phyloP scores from a whole-genome alignment of 1,140 invertebrate genomes.

The Scaptomyza graminum region DNA sequence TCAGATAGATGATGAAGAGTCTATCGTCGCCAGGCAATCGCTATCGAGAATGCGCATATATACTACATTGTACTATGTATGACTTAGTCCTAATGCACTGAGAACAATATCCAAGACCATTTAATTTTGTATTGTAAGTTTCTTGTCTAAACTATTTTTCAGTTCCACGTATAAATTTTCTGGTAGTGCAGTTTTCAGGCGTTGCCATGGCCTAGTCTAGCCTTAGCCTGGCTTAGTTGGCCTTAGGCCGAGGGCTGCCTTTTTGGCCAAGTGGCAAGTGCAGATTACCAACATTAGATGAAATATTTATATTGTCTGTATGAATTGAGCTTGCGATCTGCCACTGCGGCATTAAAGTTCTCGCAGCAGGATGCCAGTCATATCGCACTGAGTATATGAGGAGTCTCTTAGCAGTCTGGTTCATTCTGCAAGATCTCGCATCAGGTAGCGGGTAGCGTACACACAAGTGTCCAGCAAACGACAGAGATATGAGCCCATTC shows the following conservation, averaged over 20 bases:
- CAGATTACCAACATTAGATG: conserved; percentile 83
- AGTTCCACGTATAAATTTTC: background rate
- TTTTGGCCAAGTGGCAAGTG: conserved; percentile 73
- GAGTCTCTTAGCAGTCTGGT: background rate
- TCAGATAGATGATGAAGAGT: conserved; percentile 65
- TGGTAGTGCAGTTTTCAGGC: conserved; percentile 16
- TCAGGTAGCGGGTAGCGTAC: conserved; percentile 73
- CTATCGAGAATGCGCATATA: conserved; percentile 30
- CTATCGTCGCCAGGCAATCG: conserved; percentile 51
- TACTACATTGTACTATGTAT: background rate
- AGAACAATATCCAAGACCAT: background rate
- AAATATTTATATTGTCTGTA: conserved; percentile 83
- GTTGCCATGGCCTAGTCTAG: conserved; percentile 13
- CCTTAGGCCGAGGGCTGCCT: conserved; percentile 18
- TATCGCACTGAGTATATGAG: conserved; percentile 15
- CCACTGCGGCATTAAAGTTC: conserved; percentile 55
- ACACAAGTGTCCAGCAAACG: conserved; percentile 79
- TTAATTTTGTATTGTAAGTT: too few relatives aligned
- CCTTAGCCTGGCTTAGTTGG: background rate
- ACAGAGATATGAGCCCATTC: conserved; percentile 80
- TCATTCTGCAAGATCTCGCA: conserved; percentile 13
- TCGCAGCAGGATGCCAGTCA: conserved; percentile 71
- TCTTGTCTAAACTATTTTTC: too few relatives aligned
- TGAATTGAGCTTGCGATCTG: conserved; percentile 75
- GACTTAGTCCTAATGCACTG: conserved; percentile 14